Evolutionary conservation across 2,888 invertebrate genomes (phyloP), one percentile per base, ranked within the genome.

Genomic region (Pedicia rivosa): DNA sequence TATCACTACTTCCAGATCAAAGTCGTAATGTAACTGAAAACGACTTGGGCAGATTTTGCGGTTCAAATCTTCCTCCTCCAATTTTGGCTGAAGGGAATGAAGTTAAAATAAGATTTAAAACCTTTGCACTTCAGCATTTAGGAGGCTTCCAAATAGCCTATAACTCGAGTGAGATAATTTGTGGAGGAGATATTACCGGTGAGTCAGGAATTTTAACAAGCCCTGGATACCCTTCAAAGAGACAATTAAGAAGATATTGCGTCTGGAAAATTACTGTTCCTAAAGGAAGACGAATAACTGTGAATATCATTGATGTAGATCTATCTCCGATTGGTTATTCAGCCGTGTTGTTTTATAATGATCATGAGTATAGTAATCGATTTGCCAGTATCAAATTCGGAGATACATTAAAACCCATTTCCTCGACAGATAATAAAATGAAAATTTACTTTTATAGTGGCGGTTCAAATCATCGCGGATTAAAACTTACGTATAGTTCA

Each of bases 231-330:
- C 87, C 83, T 0, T 46, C 50, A 6, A 51, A 60, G 0, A 62
- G 65, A 34, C 54, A 55, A 1, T 46, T 45, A 4, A 54, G 58
- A 24, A 59, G 65, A 37, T 63, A 66, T 27, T 87, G 86, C 48
- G 55, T 58, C 6, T 84, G 84, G 84, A 58, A 43, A n/a, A 75
- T 81, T n/a, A 63, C 52, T 4, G 76, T 73, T 2, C 73, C 75
- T 1, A 57, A 60, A 48, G 77, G 76, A 1, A 66, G 72, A 42
- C 65, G 71, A 37, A 62, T 86, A n/a, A 68, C 65, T 28, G 50
- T 81, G 1, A 66, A 70, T 29, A 62, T 83, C 35, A 46, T 70
- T 1, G 75, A 78, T 52, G 59, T 77, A 37, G 73, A 78, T 44
- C n/a, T n/a, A n/a, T n/a, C n/a, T n/a, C n/a, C n/a, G n/a, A n/a